These are phyloP conservation scores for Drosophila baimaii DNA, from an alignment of 1,140 invertebrate species.

Conservation along the genomic window DNA sequence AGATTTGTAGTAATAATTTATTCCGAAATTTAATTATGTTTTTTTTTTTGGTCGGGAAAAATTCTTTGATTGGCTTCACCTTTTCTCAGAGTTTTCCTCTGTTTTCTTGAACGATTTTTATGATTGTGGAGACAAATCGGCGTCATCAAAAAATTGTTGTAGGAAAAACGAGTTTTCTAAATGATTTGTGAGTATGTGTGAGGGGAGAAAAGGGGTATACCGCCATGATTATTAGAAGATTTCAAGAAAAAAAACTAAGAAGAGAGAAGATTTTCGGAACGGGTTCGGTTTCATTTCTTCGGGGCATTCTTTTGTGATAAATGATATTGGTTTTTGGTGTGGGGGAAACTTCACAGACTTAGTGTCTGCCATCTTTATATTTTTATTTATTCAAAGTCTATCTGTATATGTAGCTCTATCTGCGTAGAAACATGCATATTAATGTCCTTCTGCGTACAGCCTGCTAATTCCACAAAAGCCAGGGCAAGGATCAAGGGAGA, in stretches of 20 bases:
- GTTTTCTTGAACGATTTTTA: conserved; percentile 57
- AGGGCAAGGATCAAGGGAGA: conserved; percentile 26
- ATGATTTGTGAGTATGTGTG: conserved; percentile 57
- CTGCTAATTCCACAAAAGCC: conserved; percentile 43
- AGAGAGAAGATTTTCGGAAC: conserved; percentile 17
- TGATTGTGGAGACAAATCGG: conserved; percentile 80
- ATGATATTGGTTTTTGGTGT: conserved; percentile 28
- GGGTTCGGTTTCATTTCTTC: conserved; percentile 29
- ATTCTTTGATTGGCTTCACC: conserved; percentile 59
- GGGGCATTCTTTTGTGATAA: conserved; percentile 47
- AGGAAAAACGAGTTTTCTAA: conserved; percentile 56
- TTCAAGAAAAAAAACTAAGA: conserved; percentile 3
- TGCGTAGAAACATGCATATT: conserved; percentile 6
- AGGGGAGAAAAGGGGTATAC: conserved; percentile 10
- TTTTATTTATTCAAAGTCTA: background rate
- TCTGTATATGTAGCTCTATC: background rate
- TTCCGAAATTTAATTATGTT: conserved; percentile 76
- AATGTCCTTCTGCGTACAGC: conserved; percentile 24
- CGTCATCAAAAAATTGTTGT: conserved; percentile 72
- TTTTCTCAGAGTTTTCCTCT: conserved; percentile 21
- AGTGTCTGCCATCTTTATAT: conserved; percentile 35
- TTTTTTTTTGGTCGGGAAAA: conserved; percentile 33
- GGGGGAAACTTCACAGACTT: conserved; percentile 50
- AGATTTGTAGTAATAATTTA: conserved; percentile 79
- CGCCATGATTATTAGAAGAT: conserved; percentile 43